These are phyloP conservation scores for Bradypus variegatus DNA, from an alignment of 2,797 vertebrate genomes.

Conservation along the genomic window DNA sequence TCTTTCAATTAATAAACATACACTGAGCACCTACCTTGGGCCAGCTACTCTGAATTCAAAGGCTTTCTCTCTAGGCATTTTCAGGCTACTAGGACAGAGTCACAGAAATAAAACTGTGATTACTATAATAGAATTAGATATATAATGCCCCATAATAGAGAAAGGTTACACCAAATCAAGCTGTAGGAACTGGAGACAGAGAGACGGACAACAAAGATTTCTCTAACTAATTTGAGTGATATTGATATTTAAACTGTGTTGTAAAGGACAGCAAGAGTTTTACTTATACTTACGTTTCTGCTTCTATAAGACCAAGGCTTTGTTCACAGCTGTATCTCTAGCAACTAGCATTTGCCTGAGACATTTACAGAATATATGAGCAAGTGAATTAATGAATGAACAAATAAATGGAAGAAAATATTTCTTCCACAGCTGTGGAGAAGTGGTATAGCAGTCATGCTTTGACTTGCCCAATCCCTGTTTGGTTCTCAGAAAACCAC, in stretches of 20 bases:
- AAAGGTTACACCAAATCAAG: background rate
- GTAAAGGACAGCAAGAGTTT: background rate
- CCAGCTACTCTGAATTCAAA: background rate
- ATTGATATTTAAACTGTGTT: background rate
- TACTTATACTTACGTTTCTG: background rate
- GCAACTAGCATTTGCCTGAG: slow-evolving; percentile 1
- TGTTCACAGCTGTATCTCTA: background rate
- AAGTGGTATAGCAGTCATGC: background rate
- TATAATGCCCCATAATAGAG: background rate
- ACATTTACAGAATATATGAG: background rate
- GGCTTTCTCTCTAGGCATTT: background rate
- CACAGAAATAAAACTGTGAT: background rate
- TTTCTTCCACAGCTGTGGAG: background rate
- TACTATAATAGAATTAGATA: background rate
- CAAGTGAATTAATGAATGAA: background rate
- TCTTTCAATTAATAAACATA: background rate
- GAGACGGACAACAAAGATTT: slow-evolving; percentile 13
- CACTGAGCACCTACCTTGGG: background rate
- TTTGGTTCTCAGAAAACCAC: slow-evolving; percentile 9
- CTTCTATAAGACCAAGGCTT: background rate
- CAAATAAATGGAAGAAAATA: background rate
- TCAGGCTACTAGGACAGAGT: background rate
- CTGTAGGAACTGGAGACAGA: background rate
- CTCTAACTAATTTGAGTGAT: background rate
- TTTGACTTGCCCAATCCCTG: background rate